phyloP scores from a whole-genome alignment of 1,140 invertebrate species.

The Coptotermes formosanus region DNA sequence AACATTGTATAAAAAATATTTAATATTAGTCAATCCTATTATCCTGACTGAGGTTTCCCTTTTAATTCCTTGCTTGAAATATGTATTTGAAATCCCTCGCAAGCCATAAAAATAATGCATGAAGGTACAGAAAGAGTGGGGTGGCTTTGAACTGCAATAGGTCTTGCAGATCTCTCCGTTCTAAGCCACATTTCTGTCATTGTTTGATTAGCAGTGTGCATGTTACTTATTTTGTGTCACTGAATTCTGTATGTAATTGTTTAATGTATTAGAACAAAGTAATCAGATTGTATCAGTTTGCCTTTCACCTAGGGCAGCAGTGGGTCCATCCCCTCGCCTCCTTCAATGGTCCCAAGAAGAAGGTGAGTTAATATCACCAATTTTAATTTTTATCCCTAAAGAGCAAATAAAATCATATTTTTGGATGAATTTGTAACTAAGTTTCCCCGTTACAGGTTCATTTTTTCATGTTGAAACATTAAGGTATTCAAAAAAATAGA shows the following conservation, averaged over 20 bases:
- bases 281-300: constrained; percentile 64
- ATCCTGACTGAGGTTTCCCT: too few species aligned
- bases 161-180: too few species aligned
- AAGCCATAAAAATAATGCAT: too few species aligned
- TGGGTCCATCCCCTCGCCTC: constrained; percentile 65
- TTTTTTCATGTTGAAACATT: too few species aligned
- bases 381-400: neutral
- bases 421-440: neutral
- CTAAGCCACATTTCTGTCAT: constrained; percentile 47
- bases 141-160: too few species aligned
- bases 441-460: too few species aligned
- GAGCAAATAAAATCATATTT: neutral
- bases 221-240: neutral
- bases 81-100: too few species aligned
- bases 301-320: constrained; percentile 80
- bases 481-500: too few species aligned
- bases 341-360: constrained; percentile 65
- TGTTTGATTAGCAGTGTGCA: constrained; percentile 5
- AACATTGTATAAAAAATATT: too few species aligned
- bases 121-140: too few species aligned
- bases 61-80: too few species aligned
- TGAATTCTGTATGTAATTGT: neutral
- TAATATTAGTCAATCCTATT: too few species aligned
- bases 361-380: constrained; percentile 49
- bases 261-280: constrained; percentile 23